A percentile compares a stretch with the other conserved stretches of the same genome.
These are phyloP conservation scores for Lasioglossum zephyrum DNA, from an alignment of 2,888 invertebrate species.

Conservation along the genomic window DNA sequence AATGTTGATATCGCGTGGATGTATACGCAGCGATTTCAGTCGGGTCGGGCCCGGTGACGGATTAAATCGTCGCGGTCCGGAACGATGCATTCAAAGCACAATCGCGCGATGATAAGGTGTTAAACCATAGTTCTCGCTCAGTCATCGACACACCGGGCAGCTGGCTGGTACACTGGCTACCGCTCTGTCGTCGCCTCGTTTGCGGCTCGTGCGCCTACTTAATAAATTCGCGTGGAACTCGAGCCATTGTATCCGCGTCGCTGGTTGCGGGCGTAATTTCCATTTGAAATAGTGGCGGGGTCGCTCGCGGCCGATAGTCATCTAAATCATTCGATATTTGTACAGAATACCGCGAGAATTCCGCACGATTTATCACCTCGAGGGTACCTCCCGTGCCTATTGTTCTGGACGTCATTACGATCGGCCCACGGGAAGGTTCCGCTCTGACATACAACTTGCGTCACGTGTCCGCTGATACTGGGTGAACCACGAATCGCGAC, in stretches of 20 bases:
- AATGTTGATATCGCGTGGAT: neutral
- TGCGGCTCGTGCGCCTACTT: constrained; percentile 32
- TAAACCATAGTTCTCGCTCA: constrained; percentile 21
- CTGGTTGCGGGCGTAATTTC: constrained; percentile 16
- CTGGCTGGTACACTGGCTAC: constrained; percentile 14
- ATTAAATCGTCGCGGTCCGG: neutral
- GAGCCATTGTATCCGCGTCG: constrained; percentile 30
- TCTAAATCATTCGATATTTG: constrained; percentile 11
- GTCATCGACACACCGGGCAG: constrained; percentile 24
- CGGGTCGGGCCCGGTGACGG: neutral
- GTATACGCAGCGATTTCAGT: neutral
- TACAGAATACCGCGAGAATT: constrained; percentile 27
- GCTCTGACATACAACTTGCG: neutral
- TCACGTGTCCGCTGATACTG: neutral
- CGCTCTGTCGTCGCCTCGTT: constrained; percentile 39
- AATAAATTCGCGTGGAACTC: constrained; percentile 33
- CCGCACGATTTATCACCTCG: constrained; percentile 30
- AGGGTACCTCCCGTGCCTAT: neutral
- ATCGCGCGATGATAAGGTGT: constrained; percentile 26
- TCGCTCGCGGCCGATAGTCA: neutral
- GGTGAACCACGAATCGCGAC: no score
- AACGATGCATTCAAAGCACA: constrained; percentile 28
- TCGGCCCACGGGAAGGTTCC: neutral
- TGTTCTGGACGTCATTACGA: constrained; percentile 9
- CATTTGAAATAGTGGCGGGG: constrained; percentile 22